Evolutionary conservation across 2,797 vertebrate species (phyloP), one percentile per base, ranked within the genome.

Genomic region (Pangasius krempfi): DNA sequence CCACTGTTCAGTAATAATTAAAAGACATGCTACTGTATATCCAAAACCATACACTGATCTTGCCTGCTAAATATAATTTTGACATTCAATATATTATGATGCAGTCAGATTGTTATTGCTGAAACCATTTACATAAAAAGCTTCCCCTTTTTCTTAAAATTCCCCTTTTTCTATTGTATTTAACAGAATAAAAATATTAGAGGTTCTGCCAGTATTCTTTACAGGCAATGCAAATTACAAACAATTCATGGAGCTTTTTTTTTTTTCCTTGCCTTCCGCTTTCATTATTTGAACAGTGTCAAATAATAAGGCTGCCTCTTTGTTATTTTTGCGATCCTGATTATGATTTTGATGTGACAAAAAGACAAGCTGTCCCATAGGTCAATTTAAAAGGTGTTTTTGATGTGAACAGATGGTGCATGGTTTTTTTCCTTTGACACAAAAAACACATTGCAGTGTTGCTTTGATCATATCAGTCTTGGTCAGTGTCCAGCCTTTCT

Each of bases 391-490:
- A 64, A 83, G 58, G 80, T 47, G 52, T 52, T 88, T 88, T 76
- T 84, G 70, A 88, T 84, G 44, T 85, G 75, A 68, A 62, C 81
- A 88, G 87, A 64, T 79, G 72, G 58, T 44, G 58, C 58, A 44
- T 84, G 54, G 14, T 76, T 84, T 70, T 70, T 78, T 84, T 64
- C 64, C 80, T n/a, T 64, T 88, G 52, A 83, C 56, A 50, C 37
- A 75, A 72, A 75, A 37, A 60, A 62, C 70, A 88, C 40, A 16
- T 62, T 72, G 30, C 58, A 78, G n/a, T n/a, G 44, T 18, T 30
- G 72, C 87, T 68, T 88, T 85, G 72, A 88, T 78, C 87, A 40
- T 40, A 88, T 33, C 87, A 37, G 68, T 44, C 80, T 54, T 70
- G 44, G 27, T 62, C 20, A 75, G 44, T 56, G 13, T 86, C 85